Conservation (phyloP, 1,140 invertebrate species). For the Sinonovacula constricta region DNA sequence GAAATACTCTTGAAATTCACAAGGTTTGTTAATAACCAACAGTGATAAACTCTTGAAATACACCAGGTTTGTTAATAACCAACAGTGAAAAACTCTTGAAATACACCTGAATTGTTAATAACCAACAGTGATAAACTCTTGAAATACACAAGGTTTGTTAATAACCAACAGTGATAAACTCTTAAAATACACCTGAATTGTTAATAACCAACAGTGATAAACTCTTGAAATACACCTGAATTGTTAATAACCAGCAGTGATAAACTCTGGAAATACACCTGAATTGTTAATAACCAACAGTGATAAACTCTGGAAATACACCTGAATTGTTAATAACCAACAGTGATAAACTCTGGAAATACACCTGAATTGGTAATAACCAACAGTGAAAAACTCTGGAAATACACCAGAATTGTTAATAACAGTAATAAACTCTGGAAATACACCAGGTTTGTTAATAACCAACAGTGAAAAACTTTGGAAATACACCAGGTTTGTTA, state of each 20-base stretch:
- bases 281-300: too few species aligned
- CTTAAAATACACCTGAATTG: slow-evolving; percentile 78
- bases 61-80: neutral
- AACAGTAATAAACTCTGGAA: slow-evolving; percentile 5
- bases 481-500: neutral
- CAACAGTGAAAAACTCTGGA: slow-evolving; percentile 98
- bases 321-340: too few species aligned
- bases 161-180: slow-evolving; percentile 99
- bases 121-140: too few species aligned
- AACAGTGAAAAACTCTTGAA: neutral
- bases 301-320: too few species aligned
- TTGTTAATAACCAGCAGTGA: neutral
- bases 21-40: too few species aligned
- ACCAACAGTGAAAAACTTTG: neutral
- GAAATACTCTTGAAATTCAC: slow-evolving; percentile 90
- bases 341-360: too few species aligned
- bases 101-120: slow-evolving; percentile 4
- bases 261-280: neutral
- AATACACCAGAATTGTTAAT: slow-evolving; percentile 51
- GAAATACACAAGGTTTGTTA: too few species aligned
- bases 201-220: slow-evolving; percentile 11
- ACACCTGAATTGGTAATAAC: too few species aligned
- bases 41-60: slow-evolving; percentile 1
- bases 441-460: neutral
- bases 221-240: neutral